Evolutionary conservation across 1,140 invertebrate species (phyloP), one percentile per base, ranked within the genome.

Genomic region (Ridgeia piscesae): DNA sequence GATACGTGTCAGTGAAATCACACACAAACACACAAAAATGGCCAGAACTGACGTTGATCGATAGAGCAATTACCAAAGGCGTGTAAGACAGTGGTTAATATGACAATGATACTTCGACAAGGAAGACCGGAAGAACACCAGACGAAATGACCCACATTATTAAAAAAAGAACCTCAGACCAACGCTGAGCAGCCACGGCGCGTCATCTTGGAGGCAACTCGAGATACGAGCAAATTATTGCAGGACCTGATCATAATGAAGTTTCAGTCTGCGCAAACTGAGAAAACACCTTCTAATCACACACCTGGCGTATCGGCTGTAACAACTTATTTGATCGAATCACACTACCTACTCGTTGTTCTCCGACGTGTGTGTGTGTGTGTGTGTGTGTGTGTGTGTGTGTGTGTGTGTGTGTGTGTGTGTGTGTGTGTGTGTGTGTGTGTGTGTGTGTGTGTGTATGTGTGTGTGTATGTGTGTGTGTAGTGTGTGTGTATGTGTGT

Each of bases 391-490:
- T 42, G 42, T 11, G 42, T 11, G 42, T 11, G 42, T 11, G 11
- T 11, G 42, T 11, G 42, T 42, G 42, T 42, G 11, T 42, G 42
- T 42, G 42, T 11, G 11, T 42, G 4, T 42, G 42, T 42, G 42
- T 77, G 58, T 21, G 27, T 6, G 58, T 4, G 14, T 77, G 58
- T 27, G 14, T 77, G 58, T 27, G 14, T 77, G 58, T 27, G 0
- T 77, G 58, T 27, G 58, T 77, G 58, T 4, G 58, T 77, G 58
- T 4, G 58, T 77, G 58, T 4, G 58, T 0, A 21, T 4, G 58
- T 77, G 92, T 34, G 92, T 92, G 92, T 34, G 88, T 92, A 34
- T 35, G 77, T 89, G 92, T 34, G 92, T 42, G 88, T 34, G 88
- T 89, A 34, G n/a, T n/a, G n/a, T n/a, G n/a, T n/a, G 92, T 89